Evolutionary conservation across 2,888 invertebrate species (phyloP).

Genomic region (Cephus pulcher): DNA sequence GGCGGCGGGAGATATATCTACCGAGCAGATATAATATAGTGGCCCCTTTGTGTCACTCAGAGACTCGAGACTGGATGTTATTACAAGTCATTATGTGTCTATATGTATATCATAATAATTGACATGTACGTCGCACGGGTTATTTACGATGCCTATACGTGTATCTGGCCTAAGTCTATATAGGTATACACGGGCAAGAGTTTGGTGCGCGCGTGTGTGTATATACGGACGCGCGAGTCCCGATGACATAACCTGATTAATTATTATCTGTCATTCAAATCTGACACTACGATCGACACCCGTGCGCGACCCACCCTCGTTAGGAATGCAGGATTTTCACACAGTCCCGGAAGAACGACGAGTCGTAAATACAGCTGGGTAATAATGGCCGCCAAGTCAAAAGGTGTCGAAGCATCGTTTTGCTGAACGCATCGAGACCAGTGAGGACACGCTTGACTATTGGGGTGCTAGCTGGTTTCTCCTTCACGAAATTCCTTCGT

Average conservation of each 20-base stretch:
- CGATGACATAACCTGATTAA: slow-evolving; percentile 7
- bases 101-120: slow-evolving; percentile 9
- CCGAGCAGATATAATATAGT: slow-evolving; percentile 25
- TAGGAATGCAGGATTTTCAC: not conserved
- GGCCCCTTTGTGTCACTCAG: slow-evolving; percentile 36
- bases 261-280: not conserved
- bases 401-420: not conserved
- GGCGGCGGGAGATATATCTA: slow-evolving; percentile 25
- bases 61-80: slow-evolving; percentile 5
- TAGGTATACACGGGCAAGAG: not conserved
- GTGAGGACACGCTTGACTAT: not conserved
- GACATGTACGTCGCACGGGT: slow-evolving; percentile 2
- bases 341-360: not conserved
- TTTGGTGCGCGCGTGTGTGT: not conserved
- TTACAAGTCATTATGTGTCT: slow-evolving; percentile 7
- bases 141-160: slow-evolving; percentile 1
- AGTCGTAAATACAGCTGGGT: not conserved
- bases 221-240: not conserved
- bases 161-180: not conserved
- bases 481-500: not conserved
- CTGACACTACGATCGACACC: not conserved
- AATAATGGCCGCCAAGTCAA: not conserved
- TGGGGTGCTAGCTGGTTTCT: not conserved
- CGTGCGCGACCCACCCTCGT: not conserved
- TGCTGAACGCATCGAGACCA: not conserved